Conservation (phyloP, 2,113 vertebrate genomes). For the Willisornis vidua region DNA sequence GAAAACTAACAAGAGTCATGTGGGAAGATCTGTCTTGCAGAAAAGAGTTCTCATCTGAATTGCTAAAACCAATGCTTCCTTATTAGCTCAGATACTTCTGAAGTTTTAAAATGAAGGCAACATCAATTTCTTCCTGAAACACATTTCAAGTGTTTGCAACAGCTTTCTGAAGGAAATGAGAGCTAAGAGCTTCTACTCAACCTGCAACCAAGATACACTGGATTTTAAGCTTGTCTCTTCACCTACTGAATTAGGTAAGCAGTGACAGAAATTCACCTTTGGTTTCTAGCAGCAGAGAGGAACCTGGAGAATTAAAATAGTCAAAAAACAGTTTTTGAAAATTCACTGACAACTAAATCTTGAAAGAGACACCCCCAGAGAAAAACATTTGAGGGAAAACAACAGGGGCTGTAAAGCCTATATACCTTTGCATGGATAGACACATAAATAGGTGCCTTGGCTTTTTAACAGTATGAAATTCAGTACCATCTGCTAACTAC, state of each 20-base stretch:
- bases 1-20: background rate
- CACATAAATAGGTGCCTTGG: background rate
- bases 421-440: fast-evolving
- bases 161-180: background rate
- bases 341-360: background rate
- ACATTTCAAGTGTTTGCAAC: background rate
- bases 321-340: background rate
- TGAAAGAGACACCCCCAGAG: background rate
- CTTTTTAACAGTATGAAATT: background rate
- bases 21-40: background rate
- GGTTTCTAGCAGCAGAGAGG: background rate
- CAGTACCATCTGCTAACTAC: background rate
- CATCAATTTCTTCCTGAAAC: background rate
- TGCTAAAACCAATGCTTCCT: background rate
- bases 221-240: background rate
- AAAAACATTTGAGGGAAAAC: background rate
- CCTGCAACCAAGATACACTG: background rate
- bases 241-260: background rate
- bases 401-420: background rate
- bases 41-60: background rate
- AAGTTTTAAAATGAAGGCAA: background rate
- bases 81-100: background rate
- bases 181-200: background rate
- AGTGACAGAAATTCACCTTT: background rate
- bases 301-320: background rate